These are phyloP conservation scores for Limnephilus marmoratus DNA, from an alignment of 2,888 invertebrate genomes.

Conservation along the genomic window DNA sequence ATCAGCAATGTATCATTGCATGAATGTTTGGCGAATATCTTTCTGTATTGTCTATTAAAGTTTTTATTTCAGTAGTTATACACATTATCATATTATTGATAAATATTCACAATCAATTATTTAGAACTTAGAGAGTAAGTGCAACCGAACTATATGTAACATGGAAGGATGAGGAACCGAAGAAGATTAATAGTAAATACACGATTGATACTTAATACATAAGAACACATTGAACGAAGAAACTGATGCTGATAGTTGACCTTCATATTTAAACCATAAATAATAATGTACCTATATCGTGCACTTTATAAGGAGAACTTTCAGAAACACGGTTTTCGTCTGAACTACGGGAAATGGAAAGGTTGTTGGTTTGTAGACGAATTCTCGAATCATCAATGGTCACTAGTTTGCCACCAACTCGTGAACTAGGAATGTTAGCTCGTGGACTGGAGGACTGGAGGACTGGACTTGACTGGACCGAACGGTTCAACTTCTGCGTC, in stretches of 20 bases:
- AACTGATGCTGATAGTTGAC: constrained; percentile 60
- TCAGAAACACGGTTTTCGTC: constrained; percentile 19
- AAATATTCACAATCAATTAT: constrained; percentile 65
- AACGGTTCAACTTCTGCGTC: not conserved
- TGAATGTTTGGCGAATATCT: constrained; percentile 57
- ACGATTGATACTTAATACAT: constrained; percentile 58
- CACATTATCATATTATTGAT: constrained; percentile 65
- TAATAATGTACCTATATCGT: constrained; percentile 64
- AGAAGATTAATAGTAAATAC: constrained; percentile 46
- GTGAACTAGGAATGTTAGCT: not conserved
- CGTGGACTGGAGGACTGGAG: not conserved
- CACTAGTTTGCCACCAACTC: too few relatives aligned
- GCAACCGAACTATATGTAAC: constrained; percentile 53
- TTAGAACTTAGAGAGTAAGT: constrained; percentile 63
- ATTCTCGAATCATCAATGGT: not conserved
- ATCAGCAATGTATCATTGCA: constrained; percentile 59
- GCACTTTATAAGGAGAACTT: constrained; percentile 61
- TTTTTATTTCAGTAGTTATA: constrained; percentile 62
- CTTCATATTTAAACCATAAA: constrained; percentile 65
- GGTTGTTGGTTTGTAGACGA: not conserved
- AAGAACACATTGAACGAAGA: constrained; percentile 59
- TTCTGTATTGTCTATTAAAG: constrained; percentile 62
- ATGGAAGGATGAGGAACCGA: constrained; percentile 23
- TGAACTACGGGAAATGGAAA: not conserved
- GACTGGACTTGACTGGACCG: not conserved